phyloP scores from a whole-genome alignment of 2,888 invertebrate species.

The Eupithecia subfuscata region DNA sequence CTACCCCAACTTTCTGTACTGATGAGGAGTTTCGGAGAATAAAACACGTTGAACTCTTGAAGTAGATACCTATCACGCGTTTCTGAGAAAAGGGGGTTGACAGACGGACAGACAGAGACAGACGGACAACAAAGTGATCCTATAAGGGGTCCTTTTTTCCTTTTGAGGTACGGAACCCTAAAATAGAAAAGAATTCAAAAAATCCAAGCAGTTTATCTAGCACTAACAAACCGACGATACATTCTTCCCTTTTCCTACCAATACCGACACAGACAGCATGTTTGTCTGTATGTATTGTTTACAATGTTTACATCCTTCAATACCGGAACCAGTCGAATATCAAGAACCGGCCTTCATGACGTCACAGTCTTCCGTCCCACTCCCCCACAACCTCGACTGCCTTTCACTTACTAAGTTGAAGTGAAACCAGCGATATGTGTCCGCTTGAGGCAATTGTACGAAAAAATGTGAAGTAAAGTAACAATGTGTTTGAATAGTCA shows the following conservation, averaged over 20 bases:
- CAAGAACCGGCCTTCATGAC: constrained; percentile 47
- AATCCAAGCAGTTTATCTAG: not conserved
- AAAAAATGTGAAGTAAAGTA: constrained; percentile 55
- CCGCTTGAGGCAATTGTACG: constrained; percentile 32
- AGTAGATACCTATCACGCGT: no score
- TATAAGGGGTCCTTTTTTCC: no score
- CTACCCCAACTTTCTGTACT: no score
- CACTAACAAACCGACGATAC: not conserved
- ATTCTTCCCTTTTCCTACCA: not conserved
- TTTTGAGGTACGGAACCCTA: no score
- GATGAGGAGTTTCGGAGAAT: no score
- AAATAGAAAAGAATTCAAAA: not conserved
- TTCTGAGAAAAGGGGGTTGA: no score
- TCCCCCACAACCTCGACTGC: constrained; percentile 60
- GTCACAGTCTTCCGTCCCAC: constrained; percentile 53
- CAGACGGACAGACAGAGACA: no score
- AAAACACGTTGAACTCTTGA: no score
- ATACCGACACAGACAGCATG: no score
- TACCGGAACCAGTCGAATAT: constrained; percentile 28
- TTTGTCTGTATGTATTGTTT: constrained; percentile 13
- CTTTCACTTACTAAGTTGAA: constrained; percentile 69
- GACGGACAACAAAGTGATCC: no score
- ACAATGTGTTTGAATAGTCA: constrained; percentile 57
- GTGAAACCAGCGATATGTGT: constrained; percentile 46
- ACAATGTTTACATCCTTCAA: constrained; percentile 24